phyloP scores from a whole-genome alignment of 2,888 invertebrate genomes.

The Bimastos eiseni region DNA sequence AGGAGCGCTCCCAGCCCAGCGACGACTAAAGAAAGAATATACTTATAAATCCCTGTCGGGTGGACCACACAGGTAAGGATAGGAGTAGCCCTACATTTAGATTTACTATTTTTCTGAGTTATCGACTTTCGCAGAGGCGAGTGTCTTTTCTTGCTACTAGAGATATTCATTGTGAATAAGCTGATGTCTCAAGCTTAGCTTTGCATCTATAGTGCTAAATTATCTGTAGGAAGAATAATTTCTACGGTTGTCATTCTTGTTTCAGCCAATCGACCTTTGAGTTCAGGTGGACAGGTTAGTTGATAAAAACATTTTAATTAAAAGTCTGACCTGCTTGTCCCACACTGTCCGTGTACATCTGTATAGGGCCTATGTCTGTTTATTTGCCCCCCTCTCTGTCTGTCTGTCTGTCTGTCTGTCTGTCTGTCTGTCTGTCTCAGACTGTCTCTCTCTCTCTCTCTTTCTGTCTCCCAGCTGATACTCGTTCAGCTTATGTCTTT shows the following conservation, averaged over 20 bases:
- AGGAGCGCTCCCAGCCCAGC: too few species aligned
- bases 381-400: background rate
- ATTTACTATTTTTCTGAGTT: too few species aligned
- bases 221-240: background rate
- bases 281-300: slow-evolving; percentile 17
- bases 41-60: too few species aligned
- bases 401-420: background rate
- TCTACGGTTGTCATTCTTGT: background rate
- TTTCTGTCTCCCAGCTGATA: background rate
- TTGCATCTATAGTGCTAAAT: too few species aligned
- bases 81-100: too few species aligned
- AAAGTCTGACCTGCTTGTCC: background rate
- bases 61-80: too few species aligned
- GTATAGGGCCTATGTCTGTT: background rate
- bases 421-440: background rate
- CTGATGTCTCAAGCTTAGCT: background rate
- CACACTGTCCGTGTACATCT: background rate
- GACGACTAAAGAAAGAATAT: too few species aligned
- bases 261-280: background rate
- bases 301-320: background rate
- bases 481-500: background rate
- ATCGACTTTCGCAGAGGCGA: background rate
- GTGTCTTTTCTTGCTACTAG: background rate
- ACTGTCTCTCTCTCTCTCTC: slow-evolving; percentile 4
- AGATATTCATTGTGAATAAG: background rate